Evolutionary conservation across 2,888 invertebrate species (phyloP).

Genomic region (Eilema depressum): DNA sequence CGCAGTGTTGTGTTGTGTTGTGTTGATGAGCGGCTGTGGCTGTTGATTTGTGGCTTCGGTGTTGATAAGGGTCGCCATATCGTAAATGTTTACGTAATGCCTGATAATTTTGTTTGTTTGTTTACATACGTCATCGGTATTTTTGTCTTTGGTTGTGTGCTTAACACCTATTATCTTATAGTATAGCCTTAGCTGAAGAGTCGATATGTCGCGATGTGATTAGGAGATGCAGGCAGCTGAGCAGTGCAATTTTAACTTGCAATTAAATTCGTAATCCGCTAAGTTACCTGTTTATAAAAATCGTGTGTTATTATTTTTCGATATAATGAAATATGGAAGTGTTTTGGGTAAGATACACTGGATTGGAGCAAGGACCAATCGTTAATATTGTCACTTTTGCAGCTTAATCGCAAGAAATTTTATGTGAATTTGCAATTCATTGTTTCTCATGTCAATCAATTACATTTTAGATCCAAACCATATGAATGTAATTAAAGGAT

Average conservation of each 20-base stretch:
- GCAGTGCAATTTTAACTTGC: not conserved
- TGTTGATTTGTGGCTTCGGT: constrained; percentile 41
- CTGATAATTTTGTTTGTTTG: constrained; percentile 51
- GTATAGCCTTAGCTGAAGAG: not conserved
- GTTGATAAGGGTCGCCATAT: constrained; percentile 46
- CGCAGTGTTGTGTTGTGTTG: constrained; percentile 51
- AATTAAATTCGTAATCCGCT: not conserved
- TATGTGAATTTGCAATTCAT: no score
- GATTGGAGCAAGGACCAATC: not conserved
- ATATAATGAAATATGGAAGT: not conserved
- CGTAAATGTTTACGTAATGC: constrained; percentile 44
- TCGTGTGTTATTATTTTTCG: not conserved
- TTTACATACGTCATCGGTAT: constrained; percentile 41
- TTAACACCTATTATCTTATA: constrained; percentile 9
- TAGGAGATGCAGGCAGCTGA: not conserved
- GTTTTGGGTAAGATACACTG: constrained; percentile 4
- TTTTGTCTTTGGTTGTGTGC: constrained; percentile 16
- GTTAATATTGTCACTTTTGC: no score
- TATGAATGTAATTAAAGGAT: no score
- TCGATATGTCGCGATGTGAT: not conserved
- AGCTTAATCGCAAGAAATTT: not conserved
- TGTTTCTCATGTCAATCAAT: no score
- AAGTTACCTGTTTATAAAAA: not conserved
- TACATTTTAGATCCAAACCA: no score
- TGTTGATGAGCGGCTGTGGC: constrained; percentile 39